These are phyloP conservation scores for Heliconius eleuchia DNA, from an alignment of 1,140 invertebrate species.

Conservation along the genomic window DNA sequence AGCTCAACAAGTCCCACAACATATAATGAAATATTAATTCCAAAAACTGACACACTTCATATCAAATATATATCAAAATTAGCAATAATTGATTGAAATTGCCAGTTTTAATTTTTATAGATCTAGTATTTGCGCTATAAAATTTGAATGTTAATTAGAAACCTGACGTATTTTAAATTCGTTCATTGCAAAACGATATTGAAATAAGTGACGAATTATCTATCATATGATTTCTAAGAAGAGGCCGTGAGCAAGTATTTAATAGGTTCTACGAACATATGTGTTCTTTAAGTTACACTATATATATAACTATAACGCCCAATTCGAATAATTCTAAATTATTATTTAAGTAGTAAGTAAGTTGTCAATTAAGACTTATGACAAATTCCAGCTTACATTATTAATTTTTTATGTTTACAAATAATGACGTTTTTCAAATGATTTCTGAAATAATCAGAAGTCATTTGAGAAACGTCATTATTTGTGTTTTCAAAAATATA, in stretches of 20 bases:
- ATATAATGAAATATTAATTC: not conserved
- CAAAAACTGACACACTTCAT: slow-evolving; percentile 7
- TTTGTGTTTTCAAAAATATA: too few relatives aligned
- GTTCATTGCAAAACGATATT: slow-evolving; percentile 8
- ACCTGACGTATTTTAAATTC: not conserved
- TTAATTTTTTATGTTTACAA: too few relatives aligned
- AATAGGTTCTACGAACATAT: not conserved
- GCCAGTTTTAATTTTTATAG: not conserved
- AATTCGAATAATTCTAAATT: not conserved
- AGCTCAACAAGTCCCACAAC: not conserved
- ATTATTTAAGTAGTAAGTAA: not conserved
- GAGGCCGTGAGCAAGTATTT: not conserved
- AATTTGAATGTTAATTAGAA: not conserved
- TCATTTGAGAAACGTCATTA: too few relatives aligned
- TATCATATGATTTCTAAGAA: not conserved
- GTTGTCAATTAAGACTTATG: not conserved
- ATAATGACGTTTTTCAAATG: too few relatives aligned
- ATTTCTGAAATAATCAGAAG: too few relatives aligned
- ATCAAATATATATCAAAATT: slow-evolving; percentile 11
- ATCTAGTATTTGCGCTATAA: slow-evolving; percentile 3
- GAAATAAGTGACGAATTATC: slow-evolving; percentile 5
- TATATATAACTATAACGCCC: not conserved
- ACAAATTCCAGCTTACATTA: too few relatives aligned
- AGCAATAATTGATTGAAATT: slow-evolving; percentile 10
- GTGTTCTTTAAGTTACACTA: not conserved